Evolutionary conservation across 2,113 vertebrate genomes (phyloP).

Genomic region (Rhodinocichla rosea): DNA sequence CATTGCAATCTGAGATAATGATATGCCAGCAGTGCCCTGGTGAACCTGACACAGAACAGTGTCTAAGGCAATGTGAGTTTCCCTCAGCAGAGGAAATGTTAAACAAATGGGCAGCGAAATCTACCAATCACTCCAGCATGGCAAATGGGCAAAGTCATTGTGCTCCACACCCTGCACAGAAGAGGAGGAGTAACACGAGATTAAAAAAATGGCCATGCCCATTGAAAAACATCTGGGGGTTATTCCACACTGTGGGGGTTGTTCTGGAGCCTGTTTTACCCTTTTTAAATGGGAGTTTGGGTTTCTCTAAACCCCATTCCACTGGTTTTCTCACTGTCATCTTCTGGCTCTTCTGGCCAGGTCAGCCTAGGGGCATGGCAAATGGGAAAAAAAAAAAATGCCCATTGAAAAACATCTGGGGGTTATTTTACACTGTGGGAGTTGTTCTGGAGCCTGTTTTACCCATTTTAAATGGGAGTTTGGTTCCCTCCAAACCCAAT

Average conservation of each 20-base stretch:
- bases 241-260: not conserved
- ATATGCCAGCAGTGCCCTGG: not conserved
- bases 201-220: not conserved
- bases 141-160: not conserved
- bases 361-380: too few species aligned
- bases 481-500: too few species aligned
- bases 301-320: too few species aligned
- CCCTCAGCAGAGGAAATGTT: not conserved
- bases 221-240: not conserved
- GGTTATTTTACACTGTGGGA: too few species aligned
- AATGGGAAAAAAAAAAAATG: too few species aligned
- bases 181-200: not conserved
- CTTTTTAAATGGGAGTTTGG: not conserved
- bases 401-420: too few species aligned
- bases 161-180: not conserved
- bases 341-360: too few species aligned
- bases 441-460: too few species aligned
- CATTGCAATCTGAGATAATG: not conserved
- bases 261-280: not conserved
- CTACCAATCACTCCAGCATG: not conserved
- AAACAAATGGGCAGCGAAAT: not conserved
- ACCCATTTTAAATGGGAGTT: too few species aligned
- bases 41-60: not conserved
- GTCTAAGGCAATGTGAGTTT: not conserved
- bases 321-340: too few species aligned